A percentile compares a stretch with the other conserved stretches of the same genome.
phyloP scores from a whole-genome alignment of 1,140 invertebrate genomes.

The Latrodectus geometricus region DNA sequence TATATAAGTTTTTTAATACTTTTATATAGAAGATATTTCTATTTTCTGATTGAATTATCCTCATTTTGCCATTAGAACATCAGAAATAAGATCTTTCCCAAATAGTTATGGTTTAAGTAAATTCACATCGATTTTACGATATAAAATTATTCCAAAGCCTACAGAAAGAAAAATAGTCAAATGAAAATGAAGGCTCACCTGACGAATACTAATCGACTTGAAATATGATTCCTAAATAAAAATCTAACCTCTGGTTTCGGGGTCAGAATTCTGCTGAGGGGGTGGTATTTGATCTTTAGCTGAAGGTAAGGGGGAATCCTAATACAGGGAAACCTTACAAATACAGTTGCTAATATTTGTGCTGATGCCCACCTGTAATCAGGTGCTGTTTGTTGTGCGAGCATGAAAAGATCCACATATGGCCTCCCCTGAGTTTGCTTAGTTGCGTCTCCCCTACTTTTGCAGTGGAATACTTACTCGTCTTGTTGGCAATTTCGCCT shows the following conservation, averaged over 20 bases:
- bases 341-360: constrained; percentile 19
- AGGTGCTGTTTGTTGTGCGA: constrained; percentile 38
- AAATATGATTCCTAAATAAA: no score
- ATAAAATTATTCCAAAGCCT: background rate
- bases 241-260: no score
- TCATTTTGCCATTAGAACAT: no score
- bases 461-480: background rate
- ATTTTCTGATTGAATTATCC: no score
- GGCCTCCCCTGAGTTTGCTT: constrained; percentile 17
- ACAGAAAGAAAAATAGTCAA: no score
- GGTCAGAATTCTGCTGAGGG: constrained; percentile 14
- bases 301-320: background rate
- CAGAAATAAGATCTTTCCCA: no score
- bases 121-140: background rate
- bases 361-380: constrained; percentile 36
- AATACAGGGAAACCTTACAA: constrained; percentile 37
- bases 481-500: constrained; percentile 31
- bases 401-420: background rate
- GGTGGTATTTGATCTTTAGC: constrained; percentile 1
- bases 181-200: no score
- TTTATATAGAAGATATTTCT: no score
- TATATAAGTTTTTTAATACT: no score
- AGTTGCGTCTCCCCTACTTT: background rate
- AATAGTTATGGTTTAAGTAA: background rate
- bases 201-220: no score